Base-by-base conservation (phyloP, 2,797 vertebrate species). In the Notamacropus eugenii region DNA sequence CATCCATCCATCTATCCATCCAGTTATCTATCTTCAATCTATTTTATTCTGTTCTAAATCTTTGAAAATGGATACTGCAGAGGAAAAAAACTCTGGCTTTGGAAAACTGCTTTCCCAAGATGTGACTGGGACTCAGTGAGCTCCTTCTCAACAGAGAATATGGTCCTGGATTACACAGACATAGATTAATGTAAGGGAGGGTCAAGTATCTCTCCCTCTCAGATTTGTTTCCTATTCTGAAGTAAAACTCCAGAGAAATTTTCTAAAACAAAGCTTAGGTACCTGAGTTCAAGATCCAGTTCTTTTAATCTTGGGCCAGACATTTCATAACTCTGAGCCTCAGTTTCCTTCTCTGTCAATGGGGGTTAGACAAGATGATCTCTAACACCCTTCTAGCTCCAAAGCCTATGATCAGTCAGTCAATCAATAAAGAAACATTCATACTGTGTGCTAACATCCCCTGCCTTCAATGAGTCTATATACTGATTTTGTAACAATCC, bases 211-310 rank as follows among this genome's bases (percentile, higher is more conserved):
- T 3, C 87, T 87, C 6, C 0, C 3, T 4, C 1, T 5, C 34
- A 16, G 46, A 27, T 40, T 59, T 46, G 14, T 58, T 1, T 28
- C 16, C 62, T n/a, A 74, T 40, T 74, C 14, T 74, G 1, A 58
- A 5, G 24, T 55, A 74, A 12, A 34, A 22, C 22, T 57, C 12
- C 59, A 29, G 91, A 34, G 29, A 5, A 46, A 29, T 31, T 91
- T 2, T 1, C 31, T 0, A 0, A 92, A 11, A 55, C 0, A 5
- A 9, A 52, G 90, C 34, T 28, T 1, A 52, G 34, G 92, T 3
- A 34, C 56, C 54, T 55, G 14, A 16, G 11, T 54, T 56, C 95
- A 74, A 52, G 5, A 28, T 29, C 92, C 50, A 58, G 40, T 29
- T 92, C 19, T 24, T 90, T 90, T 34, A 28, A 54, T 50, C 92